Percentiles rank a stretch among this genome's conserved stretches.
These are phyloP conservation scores for Chrysopa pallens DNA, from an alignment of 1,140 invertebrate genomes.

Conservation along the genomic window DNA sequence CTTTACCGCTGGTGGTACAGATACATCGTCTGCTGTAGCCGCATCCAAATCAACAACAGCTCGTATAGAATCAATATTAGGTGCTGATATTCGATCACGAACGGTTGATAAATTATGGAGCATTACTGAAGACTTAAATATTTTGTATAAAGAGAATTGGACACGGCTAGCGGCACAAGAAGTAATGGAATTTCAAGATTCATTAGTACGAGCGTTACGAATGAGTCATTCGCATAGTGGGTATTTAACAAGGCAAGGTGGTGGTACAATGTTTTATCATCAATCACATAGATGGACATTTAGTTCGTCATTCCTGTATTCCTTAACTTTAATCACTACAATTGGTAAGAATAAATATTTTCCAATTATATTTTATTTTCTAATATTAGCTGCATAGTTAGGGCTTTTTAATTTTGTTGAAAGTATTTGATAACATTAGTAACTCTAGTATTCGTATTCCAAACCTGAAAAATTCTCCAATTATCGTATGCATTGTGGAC, in stretches of 20 bases:
- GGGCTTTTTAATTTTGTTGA: no score
- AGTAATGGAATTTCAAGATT: conserved; percentile 64
- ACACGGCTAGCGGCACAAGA: conserved; percentile 67
- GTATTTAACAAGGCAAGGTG: conserved; percentile 11
- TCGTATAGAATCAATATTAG: conserved; percentile 6
- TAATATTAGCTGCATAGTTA: no score
- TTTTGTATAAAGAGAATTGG: conserved; percentile 90
- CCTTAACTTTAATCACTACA: conserved; percentile 86
- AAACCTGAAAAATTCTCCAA: no score
- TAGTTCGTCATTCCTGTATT: conserved; percentile 83
- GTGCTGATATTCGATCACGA: conserved; percentile 24
- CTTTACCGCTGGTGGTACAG: conserved; percentile 8
- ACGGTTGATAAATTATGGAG: conserved; percentile 78
- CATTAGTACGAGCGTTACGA: conserved; percentile 25
- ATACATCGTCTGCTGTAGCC: conserved; percentile 32
- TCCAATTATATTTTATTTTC: no score
- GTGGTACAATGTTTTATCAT: conserved; percentile 19
- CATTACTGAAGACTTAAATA: conserved; percentile 84
- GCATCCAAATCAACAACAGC: conserved; percentile 36
- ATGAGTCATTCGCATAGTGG: conserved; percentile 5
- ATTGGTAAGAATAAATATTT: conserved; percentile 54
- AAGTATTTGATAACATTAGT: no score
- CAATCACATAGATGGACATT: conserved; percentile 69
- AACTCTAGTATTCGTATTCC: no score
- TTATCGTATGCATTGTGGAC: no score